Evolutionary conservation across 2,888 invertebrate genomes (phyloP), one percentile per base, ranked within the genome.

Genomic region (Antitype chi): DNA sequence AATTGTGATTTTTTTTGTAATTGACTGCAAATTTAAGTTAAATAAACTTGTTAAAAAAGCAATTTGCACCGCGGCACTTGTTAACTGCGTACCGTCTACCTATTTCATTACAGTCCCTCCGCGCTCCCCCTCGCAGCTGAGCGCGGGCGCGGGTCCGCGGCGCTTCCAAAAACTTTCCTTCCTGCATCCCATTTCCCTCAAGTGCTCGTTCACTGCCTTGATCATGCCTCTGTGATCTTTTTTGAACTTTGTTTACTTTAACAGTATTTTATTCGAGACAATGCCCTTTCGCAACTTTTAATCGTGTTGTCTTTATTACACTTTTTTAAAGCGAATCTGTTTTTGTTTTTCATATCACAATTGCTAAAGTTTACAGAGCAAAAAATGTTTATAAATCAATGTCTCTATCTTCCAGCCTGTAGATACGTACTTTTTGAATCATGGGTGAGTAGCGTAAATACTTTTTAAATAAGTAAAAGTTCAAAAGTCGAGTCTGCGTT

Each of bases 151-250:
- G 72, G 53, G 5, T 43, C 68, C 76, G 43, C 64, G 63, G 17
- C 49, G 66, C 74, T 74, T 68, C 81, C 77, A 25, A 88, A 89
- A 90, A 88, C 80, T 89, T 89, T 88, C 82, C 89, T 89, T 91
- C 91, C 91, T 91, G 91, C 89, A 90, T 89, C 87, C 89, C 90
- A 93, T 93, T 93, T 91, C 88, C 89, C 89, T 92, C 90, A 91
- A 93, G 91, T 91, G 89, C 90, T 89, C 89, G 86, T 91, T 94
- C 90, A 90, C 89, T 85, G 88, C 88, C 90, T 88, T 88, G 91
- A 91, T 91, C 89, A 90, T 89, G 87, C 83, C 80, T 85, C 89
- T 87, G 87, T 89, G 89, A 92, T 91, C 87, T 91, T 91, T 91
- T 91, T 90, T 86, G 80, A 91, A 90, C 81, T 90, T 90, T 89